Evolutionary conservation across 2,888 invertebrate species (phyloP), one percentile per base, ranked within the genome.

Genomic region (Aporophyla lueneburgensis): DNA sequence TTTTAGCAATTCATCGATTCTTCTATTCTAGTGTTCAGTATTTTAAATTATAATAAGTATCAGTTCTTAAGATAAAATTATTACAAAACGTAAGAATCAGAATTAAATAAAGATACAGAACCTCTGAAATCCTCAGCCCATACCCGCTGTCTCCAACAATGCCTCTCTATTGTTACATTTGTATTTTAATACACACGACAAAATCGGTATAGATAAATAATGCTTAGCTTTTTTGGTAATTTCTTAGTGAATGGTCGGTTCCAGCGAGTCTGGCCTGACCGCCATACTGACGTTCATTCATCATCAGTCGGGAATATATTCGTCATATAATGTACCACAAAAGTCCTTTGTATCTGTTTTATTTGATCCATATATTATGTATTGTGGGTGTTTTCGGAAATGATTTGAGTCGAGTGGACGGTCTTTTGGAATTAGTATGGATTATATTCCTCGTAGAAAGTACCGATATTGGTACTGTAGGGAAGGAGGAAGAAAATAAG

Each of bases 181-280:
- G 95, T 96, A 96, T 95, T 96, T 95, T 96, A 96, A 96, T 95
- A 95, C 93, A 94, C 92, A 94, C 93, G 95, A 94, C 93, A 92
- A 91, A 93, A 94, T 93, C 90, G 91, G 92, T 91, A 92, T 93
- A 94, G 94, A 96, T 95, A 95, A 96, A 96, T 95, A 95, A 95
- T 92, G 92, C 89, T 90, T 81, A 78, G 84, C 90, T 94, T 94
- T 94, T 93, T 93, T 91, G 88, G 87, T 87, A 89, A 90, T 93
- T 94, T 93, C 91, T 94, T 91, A 88, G 69, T 94, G 93, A 94
- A 94, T 94, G 92, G 91, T 88, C 87, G 95, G 94, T 95, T 95
- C 96, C 96, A 94, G 88, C 87, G 88, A 88, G 96, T 95, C 95
- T 96, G 94, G 92, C 88, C 53, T 33, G 71, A 69, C 89, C 86